Evolutionary conservation across 2,113 vertebrate genomes (phyloP).

Genomic region (Pluvianellus socialis): DNA sequence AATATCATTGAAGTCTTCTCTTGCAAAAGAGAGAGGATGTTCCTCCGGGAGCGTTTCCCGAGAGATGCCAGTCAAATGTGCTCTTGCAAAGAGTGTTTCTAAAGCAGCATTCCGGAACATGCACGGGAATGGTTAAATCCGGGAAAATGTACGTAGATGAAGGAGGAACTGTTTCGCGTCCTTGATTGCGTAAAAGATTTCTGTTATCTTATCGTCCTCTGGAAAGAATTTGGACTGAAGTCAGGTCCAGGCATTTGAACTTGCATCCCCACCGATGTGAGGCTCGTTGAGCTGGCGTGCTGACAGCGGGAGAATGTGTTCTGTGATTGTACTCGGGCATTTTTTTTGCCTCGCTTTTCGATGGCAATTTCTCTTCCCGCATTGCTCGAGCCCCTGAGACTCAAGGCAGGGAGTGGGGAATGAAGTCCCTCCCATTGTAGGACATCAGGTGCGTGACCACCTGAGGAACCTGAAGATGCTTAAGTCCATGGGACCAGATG

Average conservation of each 20-base stretch:
- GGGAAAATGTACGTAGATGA: not conserved
- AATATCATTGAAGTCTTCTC: not conserved
- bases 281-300: not conserved
- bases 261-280: not conserved
- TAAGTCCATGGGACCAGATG: fast-evolving
- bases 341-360: not conserved
- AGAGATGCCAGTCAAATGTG: fast-evolving
- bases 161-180: not conserved
- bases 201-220: not conserved
- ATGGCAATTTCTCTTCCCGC: not conserved
- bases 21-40: not conserved
- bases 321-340: fast-evolving
- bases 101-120: fast-evolving
- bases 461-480: not conserved
- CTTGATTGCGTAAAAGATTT: not conserved
- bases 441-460: not conserved
- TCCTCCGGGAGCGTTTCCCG: not conserved
- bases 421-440: not conserved
- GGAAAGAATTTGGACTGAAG: not conserved
- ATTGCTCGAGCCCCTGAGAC: not conserved
- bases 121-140: not conserved
- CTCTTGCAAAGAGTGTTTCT: not conserved
- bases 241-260: not conserved
- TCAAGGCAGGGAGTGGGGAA: not conserved
- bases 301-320: not conserved